A percentile compares a stretch with the other conserved stretches of the same genome.
phyloP scores from a whole-genome alignment of 2,888 invertebrate species.

The Drosophila prostipennis region DNA sequence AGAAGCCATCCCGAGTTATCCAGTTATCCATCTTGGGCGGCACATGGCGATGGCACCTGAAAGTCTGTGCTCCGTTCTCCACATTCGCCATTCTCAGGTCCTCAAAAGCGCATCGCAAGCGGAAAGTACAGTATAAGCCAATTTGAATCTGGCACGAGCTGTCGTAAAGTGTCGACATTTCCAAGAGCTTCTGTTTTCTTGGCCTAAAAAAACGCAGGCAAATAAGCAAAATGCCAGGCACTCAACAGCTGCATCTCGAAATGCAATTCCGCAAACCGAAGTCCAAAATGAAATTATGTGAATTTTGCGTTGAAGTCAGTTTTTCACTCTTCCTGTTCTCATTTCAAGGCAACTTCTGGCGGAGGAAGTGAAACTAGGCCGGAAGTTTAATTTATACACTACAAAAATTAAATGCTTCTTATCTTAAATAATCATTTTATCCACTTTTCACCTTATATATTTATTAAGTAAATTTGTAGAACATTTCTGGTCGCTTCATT shows the following conservation, averaged over 20 bases:
- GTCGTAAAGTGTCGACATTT: conserved; percentile 41
- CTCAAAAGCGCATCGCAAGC: conserved; percentile 13
- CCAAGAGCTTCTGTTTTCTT: conserved; percentile 15
- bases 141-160: conserved; percentile 32
- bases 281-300: conserved; percentile 14
- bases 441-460: too few relatives aligned
- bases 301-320: conserved; percentile 45
- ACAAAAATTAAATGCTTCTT: too few relatives aligned
- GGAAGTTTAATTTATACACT: neutral
- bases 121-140: conserved; percentile 16
- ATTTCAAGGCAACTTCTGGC: conserved; percentile 26
- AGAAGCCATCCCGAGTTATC: neutral
- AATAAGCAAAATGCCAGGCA: conserved; percentile 4
- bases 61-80: neutral
- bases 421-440: too few relatives aligned
- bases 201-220: neutral
- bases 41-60: conserved; percentile 25
- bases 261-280: conserved; percentile 12
- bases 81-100: conserved; percentile 1
- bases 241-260: conserved; percentile 25
- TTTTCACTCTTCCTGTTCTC: conserved; percentile 37
- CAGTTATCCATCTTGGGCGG: conserved; percentile 12
- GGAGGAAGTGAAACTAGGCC: neutral
- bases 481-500: too few relatives aligned
- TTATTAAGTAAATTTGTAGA: neutral